Conservation (phyloP, 2,113 vertebrate genomes). For the Ibidorhyncha struthersii region DNA sequence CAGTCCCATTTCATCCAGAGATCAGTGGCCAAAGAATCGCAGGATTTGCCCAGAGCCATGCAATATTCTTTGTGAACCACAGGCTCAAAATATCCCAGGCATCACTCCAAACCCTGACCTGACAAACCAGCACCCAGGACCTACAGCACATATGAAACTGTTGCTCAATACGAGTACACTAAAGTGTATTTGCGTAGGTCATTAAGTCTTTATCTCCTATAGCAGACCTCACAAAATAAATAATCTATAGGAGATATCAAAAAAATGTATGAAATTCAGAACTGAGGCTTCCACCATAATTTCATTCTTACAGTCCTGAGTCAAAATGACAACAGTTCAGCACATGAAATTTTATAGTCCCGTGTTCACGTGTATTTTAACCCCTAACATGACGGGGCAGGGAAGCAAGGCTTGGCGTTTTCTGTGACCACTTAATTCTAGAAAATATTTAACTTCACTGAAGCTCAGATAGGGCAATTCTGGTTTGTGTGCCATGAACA, state of each 20-base stretch:
- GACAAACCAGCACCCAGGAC: neutral
- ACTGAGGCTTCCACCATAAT: neutral
- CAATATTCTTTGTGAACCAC: neutral
- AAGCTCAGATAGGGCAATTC: neutral
- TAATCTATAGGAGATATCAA: neutral
- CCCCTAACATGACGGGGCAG: too few species aligned
- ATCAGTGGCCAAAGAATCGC: neutral
- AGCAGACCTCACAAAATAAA: neutral
- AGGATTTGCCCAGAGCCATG: neutral
- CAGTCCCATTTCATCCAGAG: neutral
- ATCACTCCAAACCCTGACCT: neutral
- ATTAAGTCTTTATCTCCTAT: neutral
- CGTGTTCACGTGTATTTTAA: rapidly evolving
- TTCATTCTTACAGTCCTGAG: too few species aligned
- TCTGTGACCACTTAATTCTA: neutral
- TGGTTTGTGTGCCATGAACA: neutral
- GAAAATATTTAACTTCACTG: neutral
- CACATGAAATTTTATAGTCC: rapidly evolving
- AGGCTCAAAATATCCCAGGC: neutral
- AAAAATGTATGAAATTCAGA: neutral
- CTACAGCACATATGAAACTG: neutral
- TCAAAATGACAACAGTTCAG: rapidly evolving
- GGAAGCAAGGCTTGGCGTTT: neutral
- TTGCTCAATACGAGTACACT: rapidly evolving
- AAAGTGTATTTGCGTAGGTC: neutral